These are phyloP conservation scores for Beroe forskalii DNA, from an alignment of 37 sponge, comb jelly and placozoan genomes.

Conservation along the genomic window DNA sequence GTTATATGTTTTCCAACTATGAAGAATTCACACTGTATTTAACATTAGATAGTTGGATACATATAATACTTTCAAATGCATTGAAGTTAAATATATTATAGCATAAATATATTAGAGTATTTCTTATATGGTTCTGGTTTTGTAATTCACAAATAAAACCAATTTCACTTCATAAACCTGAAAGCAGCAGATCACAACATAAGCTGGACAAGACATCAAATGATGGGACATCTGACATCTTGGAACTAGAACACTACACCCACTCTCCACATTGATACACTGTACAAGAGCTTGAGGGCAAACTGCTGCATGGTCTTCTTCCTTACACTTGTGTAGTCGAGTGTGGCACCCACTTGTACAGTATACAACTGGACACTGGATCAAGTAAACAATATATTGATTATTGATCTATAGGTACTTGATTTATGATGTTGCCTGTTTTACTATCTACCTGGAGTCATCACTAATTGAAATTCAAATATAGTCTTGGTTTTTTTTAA, in stretches of 20 bases:
- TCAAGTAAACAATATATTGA: background rate
- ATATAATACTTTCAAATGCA: background rate
- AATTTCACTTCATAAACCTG: constrained; percentile 2
- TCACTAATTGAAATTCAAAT: too few relatives aligned
- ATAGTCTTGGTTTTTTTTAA: too few relatives aligned
- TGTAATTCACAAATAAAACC: background rate
- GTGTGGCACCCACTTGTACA: constrained; percentile 4
- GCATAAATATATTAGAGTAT: background rate
- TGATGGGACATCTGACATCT: constrained; percentile 24
- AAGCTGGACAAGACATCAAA: background rate
- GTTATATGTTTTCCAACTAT: too few relatives aligned
- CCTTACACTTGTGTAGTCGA: constrained; percentile 25
- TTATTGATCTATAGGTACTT: too few relatives aligned
- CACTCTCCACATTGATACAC: constrained; percentile 32
- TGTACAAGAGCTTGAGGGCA: constrained; percentile 23
- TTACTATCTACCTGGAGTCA: too few relatives aligned
- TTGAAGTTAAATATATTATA: background rate
- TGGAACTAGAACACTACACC: background rate
- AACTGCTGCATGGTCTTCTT: background rate
- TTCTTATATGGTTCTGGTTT: background rate
- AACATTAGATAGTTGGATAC: too few relatives aligned
- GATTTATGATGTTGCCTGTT: too few relatives aligned
- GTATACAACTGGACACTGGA: constrained; percentile 32
- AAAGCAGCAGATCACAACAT: constrained; percentile 54
- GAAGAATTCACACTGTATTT: too few relatives aligned